Percentiles rank a stretch among this genome's conserved stretches.
Evolutionary conservation across 2,113 vertebrate species (phyloP).

Genomic region (Spermophilus dauricus): DNA sequence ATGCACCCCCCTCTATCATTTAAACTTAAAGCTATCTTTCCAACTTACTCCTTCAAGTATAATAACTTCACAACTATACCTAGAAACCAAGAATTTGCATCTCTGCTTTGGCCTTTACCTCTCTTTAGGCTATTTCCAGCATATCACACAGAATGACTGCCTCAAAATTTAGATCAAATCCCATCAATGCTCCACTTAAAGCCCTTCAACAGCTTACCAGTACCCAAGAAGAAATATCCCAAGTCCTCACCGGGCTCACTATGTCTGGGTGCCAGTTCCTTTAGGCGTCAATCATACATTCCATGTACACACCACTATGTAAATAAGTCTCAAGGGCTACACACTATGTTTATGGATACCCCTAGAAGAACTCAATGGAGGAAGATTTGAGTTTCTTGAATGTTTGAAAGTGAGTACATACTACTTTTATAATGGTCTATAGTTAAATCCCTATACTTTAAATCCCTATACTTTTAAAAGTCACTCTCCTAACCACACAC

Average conservation of each 20-base stretch:
- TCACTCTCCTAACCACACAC: conserved; percentile 30
- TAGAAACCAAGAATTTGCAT: not conserved
- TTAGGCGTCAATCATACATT: not conserved
- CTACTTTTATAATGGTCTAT: not conserved
- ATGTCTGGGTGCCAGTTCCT: not conserved
- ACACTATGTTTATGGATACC: not conserved
- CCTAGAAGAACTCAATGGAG: not conserved
- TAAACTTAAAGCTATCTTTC: not conserved
- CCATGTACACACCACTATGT: not conserved
- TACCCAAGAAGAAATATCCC: not conserved
- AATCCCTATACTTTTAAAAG: conserved; percentile 35
- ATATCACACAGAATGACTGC: not conserved
- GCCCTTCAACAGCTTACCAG: not conserved
- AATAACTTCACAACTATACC: not conserved
- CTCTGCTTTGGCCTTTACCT: not conserved
- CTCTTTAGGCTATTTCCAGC: conserved; percentile 25
- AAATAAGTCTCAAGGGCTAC: not conserved
- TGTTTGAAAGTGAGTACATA: not conserved
- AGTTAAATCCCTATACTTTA: conserved; percentile 28
- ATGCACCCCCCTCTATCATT: not conserved
- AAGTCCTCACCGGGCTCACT: not conserved
- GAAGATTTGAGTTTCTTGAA: not conserved
- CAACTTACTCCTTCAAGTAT: not conserved
- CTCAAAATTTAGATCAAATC: not conserved
- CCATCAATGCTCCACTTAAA: conserved; percentile 7